phyloP scores from a whole-genome alignment of 1,140 invertebrate genomes.

The Procambarus virginalis region DNA sequence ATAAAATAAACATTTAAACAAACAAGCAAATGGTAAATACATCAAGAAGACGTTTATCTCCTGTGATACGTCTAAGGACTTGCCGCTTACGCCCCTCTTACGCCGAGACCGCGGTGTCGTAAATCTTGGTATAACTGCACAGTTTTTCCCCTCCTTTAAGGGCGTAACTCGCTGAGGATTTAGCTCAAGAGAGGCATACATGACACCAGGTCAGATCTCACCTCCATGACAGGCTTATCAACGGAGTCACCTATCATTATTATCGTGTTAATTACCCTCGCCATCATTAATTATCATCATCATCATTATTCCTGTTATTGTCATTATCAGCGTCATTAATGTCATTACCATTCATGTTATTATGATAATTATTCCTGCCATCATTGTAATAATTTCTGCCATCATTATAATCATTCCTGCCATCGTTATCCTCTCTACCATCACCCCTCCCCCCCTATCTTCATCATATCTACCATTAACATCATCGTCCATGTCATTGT shows the following conservation, averaged over 20 bases:
- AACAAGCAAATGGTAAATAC: no score
- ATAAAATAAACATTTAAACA: no score
- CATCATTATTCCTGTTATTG: neutral
- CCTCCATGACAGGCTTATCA: neutral
- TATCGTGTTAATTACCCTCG: neutral
- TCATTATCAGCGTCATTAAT: neutral
- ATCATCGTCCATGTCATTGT: no score
- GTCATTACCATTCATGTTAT: neutral
- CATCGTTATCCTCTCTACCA: no score
- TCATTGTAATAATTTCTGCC: neutral
- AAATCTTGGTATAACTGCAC: slow-evolving; percentile 3
- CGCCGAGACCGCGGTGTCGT: neutral
- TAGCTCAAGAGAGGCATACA: neutral
- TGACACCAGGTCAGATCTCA: neutral
- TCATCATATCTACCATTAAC: no score
- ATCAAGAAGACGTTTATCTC: no score
- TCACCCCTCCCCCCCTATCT: no score
- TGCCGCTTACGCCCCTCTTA: neutral
- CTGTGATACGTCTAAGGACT: no score
- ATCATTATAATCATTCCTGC: neutral
- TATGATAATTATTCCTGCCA: neutral
- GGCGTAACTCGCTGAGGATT: slow-evolving; percentile 1
- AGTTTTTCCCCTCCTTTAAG: slow-evolving; percentile 1
- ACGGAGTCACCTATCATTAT: neutral
- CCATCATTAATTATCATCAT: neutral